Conservation (phyloP, 2,797 vertebrate genomes). For the Falco peregrinus region DNA sequence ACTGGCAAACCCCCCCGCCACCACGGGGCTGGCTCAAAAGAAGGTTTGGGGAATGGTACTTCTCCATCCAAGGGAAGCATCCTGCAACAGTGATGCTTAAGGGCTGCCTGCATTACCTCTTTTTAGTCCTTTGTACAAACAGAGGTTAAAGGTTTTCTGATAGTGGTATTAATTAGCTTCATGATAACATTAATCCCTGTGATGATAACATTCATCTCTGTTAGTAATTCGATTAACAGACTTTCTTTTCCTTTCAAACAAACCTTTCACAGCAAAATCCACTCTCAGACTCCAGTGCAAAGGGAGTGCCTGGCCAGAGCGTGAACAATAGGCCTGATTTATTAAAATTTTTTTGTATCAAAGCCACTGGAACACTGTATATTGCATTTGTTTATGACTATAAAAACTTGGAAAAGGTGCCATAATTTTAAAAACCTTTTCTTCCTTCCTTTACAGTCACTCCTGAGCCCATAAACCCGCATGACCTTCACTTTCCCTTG, state of each 20-base stretch:
- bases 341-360: neutral
- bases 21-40: neutral
- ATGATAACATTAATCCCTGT: neutral
- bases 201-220: neutral
- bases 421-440: neutral
- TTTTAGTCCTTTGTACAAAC: neutral
- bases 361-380: neutral
- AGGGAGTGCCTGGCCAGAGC: neutral
- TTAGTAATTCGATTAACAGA: neutral
- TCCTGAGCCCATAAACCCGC: neutral
- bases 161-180: neutral
- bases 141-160: neutral
- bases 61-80: fast-evolving
- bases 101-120: neutral
- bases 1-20: neutral
- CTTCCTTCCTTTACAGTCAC: neutral
- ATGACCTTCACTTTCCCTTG: neutral
- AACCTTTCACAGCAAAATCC: neutral
- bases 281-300: neutral
- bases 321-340: neutral
- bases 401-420: neutral
- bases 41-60: neutral
- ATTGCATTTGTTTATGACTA: neutral
- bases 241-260: neutral
- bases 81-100: neutral